phyloP scores from a whole-genome alignment of 2,888 invertebrate genomes.

The Atethmia centrago region DNA sequence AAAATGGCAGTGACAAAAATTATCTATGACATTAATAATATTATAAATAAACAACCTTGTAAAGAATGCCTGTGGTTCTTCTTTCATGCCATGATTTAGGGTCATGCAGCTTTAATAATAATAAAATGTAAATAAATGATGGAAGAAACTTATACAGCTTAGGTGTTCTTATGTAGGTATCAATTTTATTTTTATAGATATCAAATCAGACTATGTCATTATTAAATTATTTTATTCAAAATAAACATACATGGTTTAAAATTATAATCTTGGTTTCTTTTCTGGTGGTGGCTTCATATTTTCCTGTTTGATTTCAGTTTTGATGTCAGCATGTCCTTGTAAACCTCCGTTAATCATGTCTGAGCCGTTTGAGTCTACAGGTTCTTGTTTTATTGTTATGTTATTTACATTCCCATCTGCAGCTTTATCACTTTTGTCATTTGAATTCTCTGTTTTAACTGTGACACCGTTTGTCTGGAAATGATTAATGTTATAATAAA shows the following conservation, averaged over 20 bases:
- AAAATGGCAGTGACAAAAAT: too few species aligned
- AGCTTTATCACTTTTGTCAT: conserved; percentile 83
- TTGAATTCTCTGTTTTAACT: conserved; percentile 84
- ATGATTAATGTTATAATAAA: conserved; percentile 8
- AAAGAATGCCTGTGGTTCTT: neutral
- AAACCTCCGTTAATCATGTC: conserved; percentile 86
- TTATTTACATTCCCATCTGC: conserved; percentile 82
- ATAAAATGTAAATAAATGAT: neutral
- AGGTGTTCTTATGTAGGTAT: neutral
- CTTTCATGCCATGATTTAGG: neutral
- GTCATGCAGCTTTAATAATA: neutral
- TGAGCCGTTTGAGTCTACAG: conserved; percentile 84
- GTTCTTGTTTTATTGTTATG: conserved; percentile 88
- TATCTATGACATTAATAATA: neutral
- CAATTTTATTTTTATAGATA: neutral
- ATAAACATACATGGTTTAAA: neutral
- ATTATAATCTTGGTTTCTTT: conserved; percentile 93
- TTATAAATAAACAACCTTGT: neutral
- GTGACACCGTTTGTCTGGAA: conserved; percentile 85
- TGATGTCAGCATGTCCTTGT: conserved; percentile 90
- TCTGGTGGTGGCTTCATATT: conserved; percentile 97
- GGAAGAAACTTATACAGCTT: neutral
- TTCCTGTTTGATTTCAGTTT: conserved; percentile 93
- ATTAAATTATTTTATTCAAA: conserved; percentile 13
- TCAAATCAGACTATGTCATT: neutral